phyloP scores from a whole-genome alignment of 2,113 vertebrate genomes.

The Percopsis transmontana region DNA sequence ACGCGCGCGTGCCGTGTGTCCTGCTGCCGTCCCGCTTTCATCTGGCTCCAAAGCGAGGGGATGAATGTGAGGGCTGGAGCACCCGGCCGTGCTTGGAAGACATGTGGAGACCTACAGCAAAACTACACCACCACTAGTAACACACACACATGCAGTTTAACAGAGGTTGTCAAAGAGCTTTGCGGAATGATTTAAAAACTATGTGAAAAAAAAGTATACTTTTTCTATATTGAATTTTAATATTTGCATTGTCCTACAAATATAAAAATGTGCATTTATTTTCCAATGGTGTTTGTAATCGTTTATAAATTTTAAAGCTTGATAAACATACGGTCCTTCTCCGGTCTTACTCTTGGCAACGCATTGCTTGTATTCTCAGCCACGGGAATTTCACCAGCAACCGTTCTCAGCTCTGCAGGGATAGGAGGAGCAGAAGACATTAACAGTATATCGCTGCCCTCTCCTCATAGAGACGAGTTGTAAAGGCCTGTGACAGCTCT shows the following conservation, averaged over 20 bases:
- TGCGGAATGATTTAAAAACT: not conserved
- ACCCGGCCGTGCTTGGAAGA: conserved; percentile 30
- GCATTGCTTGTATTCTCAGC: conserved; percentile 12
- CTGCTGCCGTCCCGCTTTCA: conserved; percentile 61
- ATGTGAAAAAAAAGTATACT: not conserved
- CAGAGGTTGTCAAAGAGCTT: not conserved
- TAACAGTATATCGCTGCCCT: conserved; percentile 20
- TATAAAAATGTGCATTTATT: no score
- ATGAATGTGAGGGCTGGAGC: conserved; percentile 64
- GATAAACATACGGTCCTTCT: no score
- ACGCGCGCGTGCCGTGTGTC: conserved; percentile 59
- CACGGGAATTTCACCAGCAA: conserved; percentile 24
- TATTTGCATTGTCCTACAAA: no score
- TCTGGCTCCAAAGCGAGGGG: conserved; percentile 56
- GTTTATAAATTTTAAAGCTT: no score
- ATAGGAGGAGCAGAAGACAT: conserved; percentile 10
- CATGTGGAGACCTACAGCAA: conserved; percentile 19
- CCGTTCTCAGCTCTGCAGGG: conserved; percentile 3
- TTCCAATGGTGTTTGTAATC: no score
- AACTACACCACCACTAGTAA: not conserved
- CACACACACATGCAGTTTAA: conserved; percentile 13
- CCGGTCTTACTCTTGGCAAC: conserved; percentile 13
- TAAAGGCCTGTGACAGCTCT: conserved; percentile 65
- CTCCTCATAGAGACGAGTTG: conserved; percentile 47
- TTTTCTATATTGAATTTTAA: no score